Evolutionary conservation across 2,113 vertebrate species (phyloP).

Genomic region (Thryonomys swinderianus): DNA sequence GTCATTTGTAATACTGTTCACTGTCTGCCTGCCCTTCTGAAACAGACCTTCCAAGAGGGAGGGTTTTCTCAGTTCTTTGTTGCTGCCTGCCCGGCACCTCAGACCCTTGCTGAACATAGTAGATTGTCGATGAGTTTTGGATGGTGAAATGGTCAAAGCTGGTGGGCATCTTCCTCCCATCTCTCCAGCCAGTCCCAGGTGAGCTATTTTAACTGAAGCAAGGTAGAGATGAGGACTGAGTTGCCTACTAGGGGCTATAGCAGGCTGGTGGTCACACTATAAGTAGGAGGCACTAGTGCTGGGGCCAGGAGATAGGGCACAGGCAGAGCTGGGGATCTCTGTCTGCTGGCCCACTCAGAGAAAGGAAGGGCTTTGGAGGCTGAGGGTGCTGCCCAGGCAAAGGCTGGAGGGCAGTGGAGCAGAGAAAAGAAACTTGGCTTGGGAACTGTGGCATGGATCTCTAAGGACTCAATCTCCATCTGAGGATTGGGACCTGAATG

Average conservation of each 20-base stretch:
- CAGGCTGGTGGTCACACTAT: neutral
- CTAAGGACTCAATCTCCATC: neutral
- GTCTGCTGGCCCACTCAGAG: no score
- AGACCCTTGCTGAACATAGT: no score
- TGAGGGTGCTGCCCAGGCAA: neutral
- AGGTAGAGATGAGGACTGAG: neutral
- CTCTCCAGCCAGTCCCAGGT: neutral
- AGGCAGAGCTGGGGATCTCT: neutral
- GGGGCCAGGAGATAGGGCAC: no score
- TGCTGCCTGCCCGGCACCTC: neutral
- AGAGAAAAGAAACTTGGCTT: neutral
- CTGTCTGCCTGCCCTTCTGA: neutral
- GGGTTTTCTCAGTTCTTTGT: neutral
- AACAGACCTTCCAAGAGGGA: neutral
- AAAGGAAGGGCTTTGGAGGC: neutral
- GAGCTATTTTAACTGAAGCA: neutral
- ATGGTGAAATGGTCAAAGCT: neutral
- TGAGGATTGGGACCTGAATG: neutral
- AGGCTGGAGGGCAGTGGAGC: neutral
- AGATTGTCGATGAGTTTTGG: neutral
- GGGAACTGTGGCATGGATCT: neutral
- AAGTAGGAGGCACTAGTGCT: no score
- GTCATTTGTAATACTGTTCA: neutral
- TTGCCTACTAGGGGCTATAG: neutral
- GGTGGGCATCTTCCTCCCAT: neutral